These are phyloP conservation scores for Drosophila nasuta DNA, from an alignment of 1,140 invertebrate species.

Conservation along the genomic window DNA sequence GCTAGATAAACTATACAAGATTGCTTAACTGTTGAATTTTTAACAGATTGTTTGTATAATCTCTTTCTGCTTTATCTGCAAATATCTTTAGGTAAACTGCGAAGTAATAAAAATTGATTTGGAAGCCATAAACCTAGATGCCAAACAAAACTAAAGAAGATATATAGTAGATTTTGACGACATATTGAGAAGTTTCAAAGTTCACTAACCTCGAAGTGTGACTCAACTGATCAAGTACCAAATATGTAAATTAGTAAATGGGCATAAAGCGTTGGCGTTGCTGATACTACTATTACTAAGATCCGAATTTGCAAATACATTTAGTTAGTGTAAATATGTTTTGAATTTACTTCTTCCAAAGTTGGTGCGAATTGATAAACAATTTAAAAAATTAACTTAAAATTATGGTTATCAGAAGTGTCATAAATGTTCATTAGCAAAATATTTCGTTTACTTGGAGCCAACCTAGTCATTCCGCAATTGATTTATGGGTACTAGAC, in stretches of 20 bases:
- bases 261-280: background rate
- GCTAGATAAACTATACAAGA: constrained; percentile 49
- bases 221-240: background rate
- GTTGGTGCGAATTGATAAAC: too few relatives aligned
- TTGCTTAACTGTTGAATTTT: constrained; percentile 24
- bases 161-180: constrained; percentile 1
- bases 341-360: background rate
- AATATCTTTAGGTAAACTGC: constrained; percentile 37
- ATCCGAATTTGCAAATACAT: background rate
- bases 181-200: background rate
- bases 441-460: background rate
- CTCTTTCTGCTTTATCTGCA: constrained; percentile 53
- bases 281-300: background rate
- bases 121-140: constrained; percentile 11
- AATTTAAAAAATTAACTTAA: too few relatives aligned
- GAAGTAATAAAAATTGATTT: constrained; percentile 51
- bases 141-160: background rate
- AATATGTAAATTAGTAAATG: constrained; percentile 8
- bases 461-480: background rate
- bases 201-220: constrained; percentile 21
- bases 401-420: too few relatives aligned
- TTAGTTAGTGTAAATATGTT: too few relatives aligned
- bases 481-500: background rate
- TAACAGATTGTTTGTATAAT: background rate
- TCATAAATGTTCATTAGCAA: background rate